Evolutionary conservation across 2,797 vertebrate genomes (phyloP), one percentile per base, ranked within the genome.

Genomic region (Threskiornis aethiopicus): DNA sequence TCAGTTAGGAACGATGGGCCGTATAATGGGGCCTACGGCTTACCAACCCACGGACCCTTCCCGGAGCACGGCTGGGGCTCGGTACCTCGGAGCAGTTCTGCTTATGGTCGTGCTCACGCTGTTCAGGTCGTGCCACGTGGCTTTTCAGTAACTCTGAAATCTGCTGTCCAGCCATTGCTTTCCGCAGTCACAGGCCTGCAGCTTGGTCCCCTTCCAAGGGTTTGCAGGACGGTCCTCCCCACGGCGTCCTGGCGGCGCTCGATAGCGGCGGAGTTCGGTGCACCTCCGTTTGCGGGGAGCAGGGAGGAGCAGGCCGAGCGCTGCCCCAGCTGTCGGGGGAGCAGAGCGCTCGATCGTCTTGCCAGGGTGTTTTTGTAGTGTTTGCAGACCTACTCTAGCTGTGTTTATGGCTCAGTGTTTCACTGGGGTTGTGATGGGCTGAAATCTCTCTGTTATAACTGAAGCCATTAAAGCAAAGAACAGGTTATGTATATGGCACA

Each of bases 391-490:
- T 83, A 3, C 71, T 89, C n/a, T 79, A 37, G 24, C 44, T 44
- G 55, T 47, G 44, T 59, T 96, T 83, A 80, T 77, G 67, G 70
- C 84, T 71, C 57, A 19, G 0, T 89, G 84, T 80, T 96, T 96
- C 86, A 44, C 18, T 44, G 49, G 57, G 35, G 13, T 20, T 73
- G 44, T 82, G 65, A 85, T 84, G 90, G 75, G 54, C 89, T 85
- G 57, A 65, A 90, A 91, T 92, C 33, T 57, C 20, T 85, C 44
- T 71, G 2, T 84, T 82, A 55, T 3, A 93, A 46, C 86, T 61
- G 55, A 80, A 93, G 72, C 39, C 69, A 57, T 80, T 87, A 69
- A 93, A 91, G 71, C 5, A 14, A 62, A 59, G 84, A 70, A 17
- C 5, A 0, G 3, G 6, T 76, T 76, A 33, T 26, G 29, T 55